Conservation (phyloP, 2,113 vertebrate species). For the Scomber japonicus region DNA sequence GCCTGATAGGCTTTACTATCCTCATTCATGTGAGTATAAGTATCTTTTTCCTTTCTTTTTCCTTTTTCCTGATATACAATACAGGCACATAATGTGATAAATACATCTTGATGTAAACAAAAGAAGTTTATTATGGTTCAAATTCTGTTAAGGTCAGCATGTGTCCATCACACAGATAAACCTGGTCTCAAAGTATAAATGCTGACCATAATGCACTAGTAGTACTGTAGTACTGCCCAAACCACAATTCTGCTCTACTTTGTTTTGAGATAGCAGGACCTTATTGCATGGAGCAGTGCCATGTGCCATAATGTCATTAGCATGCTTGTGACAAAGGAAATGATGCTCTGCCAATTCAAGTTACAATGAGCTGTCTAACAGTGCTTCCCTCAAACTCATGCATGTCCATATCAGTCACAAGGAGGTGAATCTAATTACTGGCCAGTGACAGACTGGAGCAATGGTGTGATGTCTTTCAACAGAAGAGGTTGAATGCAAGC, state of each 20-base stretch:
- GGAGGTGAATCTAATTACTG: slow-evolving; percentile 20
- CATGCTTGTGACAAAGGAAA: slow-evolving; percentile 59
- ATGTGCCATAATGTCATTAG: slow-evolving; percentile 54
- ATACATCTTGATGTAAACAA: no score
- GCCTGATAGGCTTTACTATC: no score
- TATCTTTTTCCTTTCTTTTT: no score
- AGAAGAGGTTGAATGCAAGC: background rate
- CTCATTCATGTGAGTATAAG: no score
- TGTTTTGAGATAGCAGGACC: background rate
- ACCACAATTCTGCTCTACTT: background rate
- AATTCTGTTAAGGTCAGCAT: no score
- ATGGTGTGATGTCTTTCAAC: background rate
- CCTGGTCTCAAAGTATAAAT: no score
- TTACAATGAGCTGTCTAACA: slow-evolving; percentile 37
- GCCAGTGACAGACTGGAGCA: background rate
- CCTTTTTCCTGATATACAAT: no score
- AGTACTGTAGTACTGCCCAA: background rate
- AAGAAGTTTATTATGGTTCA: no score
- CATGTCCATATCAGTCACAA: slow-evolving; percentile 19
- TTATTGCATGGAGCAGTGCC: background rate
- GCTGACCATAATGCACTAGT: no score
- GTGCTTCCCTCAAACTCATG: slow-evolving; percentile 28
- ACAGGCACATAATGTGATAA: background rate
- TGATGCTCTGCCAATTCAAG: slow-evolving; percentile 29
- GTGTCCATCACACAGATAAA: no score